These are phyloP conservation scores for Lepus oiostolus DNA, from an alignment of 2,797 vertebrate genomes.

Conservation along the genomic window DNA sequence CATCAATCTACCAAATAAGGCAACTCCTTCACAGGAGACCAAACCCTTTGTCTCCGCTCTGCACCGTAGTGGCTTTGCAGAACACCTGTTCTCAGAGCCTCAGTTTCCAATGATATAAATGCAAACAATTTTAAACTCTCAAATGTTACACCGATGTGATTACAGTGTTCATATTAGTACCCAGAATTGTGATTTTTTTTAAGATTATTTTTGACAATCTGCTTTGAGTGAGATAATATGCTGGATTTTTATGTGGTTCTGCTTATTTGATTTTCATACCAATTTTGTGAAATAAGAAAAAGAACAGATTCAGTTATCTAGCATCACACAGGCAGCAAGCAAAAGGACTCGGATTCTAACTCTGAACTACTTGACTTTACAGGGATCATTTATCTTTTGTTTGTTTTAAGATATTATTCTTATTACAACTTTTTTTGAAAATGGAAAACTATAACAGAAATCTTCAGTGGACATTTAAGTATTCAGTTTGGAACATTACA, in stretches of 20 bases:
- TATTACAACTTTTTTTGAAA: neutral
- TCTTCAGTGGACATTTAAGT: neutral
- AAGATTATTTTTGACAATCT: neutral
- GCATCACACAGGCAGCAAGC: neutral
- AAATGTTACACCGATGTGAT: neutral
- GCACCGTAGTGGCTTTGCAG: neutral
- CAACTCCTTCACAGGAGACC: neutral
- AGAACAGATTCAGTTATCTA: neutral
- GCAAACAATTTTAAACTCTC: neutral
- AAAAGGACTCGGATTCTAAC: neutral
- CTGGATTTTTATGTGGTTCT: neutral
- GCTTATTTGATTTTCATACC: neutral
- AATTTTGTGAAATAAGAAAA: conserved; percentile 14
- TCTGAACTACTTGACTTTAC: neutral
- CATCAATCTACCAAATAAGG: neutral
- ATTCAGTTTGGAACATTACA: neutral
- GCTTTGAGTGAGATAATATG: neutral
- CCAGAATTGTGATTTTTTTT: neutral
- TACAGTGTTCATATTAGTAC: neutral
- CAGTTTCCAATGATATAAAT: neutral
- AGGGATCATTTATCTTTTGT: neutral
- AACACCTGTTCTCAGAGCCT: neutral
- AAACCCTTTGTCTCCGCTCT: neutral
- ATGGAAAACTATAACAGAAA: neutral
- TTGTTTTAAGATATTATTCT: neutral